These are phyloP conservation scores for Dicrurus megarhynchus DNA, from an alignment of 2,113 vertebrate genomes.

Conservation along the genomic window DNA sequence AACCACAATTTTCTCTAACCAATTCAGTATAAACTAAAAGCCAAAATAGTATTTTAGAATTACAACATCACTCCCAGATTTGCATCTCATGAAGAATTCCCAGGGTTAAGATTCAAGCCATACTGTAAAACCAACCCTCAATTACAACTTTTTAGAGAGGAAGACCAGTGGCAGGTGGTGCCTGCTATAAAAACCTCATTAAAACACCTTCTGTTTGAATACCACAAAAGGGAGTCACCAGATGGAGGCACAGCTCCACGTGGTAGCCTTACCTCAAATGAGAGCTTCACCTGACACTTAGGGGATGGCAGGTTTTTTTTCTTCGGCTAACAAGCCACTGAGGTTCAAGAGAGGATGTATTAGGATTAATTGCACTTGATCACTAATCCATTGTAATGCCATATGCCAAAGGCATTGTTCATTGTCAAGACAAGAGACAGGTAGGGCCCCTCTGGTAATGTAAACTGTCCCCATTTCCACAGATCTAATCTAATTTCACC, in stretches of 20 bases:
- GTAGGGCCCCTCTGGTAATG: slow-evolving; percentile 72
- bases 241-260: slow-evolving; percentile 78
- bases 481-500: slow-evolving; percentile 73
- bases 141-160: slow-evolving; percentile 73
- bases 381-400: slow-evolving; percentile 74
- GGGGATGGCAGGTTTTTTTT: slow-evolving; percentile 59
- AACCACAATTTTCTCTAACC: slow-evolving; percentile 71
- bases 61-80: slow-evolving; percentile 68
- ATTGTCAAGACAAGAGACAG: slow-evolving; percentile 74
- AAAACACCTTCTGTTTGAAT: slow-evolving; percentile 82
- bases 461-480: slow-evolving; percentile 68
- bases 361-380: slow-evolving; percentile 79
- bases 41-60: slow-evolving; percentile 72
- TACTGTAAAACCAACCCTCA: slow-evolving; percentile 75
- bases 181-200: slow-evolving; percentile 79
- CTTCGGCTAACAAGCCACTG: slow-evolving; percentile 67
- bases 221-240: slow-evolving; percentile 78
- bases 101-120: slow-evolving; percentile 73
- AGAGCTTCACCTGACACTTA: slow-evolving; percentile 76
- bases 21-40: slow-evolving; percentile 65
- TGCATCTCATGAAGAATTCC: slow-evolving; percentile 73
- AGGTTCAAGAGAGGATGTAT: slow-evolving; percentile 76
- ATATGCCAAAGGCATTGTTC: slow-evolving; percentile 74
- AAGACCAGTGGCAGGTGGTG: slow-evolving; percentile 80
- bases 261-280: slow-evolving; percentile 75